Evolutionary conservation across 2,797 vertebrate species (phyloP).

Genomic region (Danio choprae): DNA sequence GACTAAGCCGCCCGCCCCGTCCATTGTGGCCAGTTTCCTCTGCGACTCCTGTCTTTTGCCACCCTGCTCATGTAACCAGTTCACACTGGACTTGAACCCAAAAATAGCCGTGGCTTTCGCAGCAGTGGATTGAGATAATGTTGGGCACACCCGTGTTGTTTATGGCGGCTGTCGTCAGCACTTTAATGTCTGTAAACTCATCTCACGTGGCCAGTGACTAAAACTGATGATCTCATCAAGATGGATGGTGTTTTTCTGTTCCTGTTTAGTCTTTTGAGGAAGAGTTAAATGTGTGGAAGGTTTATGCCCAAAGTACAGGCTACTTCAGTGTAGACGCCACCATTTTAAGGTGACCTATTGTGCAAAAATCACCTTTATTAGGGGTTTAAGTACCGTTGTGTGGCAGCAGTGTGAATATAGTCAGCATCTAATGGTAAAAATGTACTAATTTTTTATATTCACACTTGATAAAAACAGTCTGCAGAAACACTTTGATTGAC

Average conservation of each 20-base stretch:
- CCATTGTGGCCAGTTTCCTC: conserved; percentile 57
- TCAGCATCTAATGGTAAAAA: too few species aligned
- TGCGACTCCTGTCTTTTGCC: conserved; percentile 54
- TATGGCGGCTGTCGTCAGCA: conserved; percentile 36
- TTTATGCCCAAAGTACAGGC: neutral
- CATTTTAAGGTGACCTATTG: too few species aligned
- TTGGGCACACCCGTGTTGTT: conserved; percentile 53
- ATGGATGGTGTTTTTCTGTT: conserved; percentile 19
- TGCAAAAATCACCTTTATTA: too few species aligned
- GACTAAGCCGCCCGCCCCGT: conserved; percentile 55
- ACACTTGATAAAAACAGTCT: too few species aligned
- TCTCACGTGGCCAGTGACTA: conserved; percentile 14
- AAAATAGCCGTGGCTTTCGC: conserved; percentile 48
- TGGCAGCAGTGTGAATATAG: too few species aligned
- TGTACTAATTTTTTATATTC: too few species aligned
- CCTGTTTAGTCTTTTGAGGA: conserved; percentile 23
- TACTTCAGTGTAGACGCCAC: neutral
- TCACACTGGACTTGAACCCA: conserved; percentile 40
- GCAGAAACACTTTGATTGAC: too few species aligned
- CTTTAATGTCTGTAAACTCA: conserved; percentile 26
- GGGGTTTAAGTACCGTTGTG: too few species aligned
- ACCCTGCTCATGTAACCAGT: conserved; percentile 50
- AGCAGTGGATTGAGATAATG: conserved; percentile 48
- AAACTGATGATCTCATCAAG: neutral
- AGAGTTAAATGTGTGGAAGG: neutral